Percentiles rank a stretch among this genome's conserved stretches.
These are phyloP conservation scores for Phalanger gymnotis DNA, from an alignment of 2,797 vertebrate genomes.

Conservation along the genomic window DNA sequence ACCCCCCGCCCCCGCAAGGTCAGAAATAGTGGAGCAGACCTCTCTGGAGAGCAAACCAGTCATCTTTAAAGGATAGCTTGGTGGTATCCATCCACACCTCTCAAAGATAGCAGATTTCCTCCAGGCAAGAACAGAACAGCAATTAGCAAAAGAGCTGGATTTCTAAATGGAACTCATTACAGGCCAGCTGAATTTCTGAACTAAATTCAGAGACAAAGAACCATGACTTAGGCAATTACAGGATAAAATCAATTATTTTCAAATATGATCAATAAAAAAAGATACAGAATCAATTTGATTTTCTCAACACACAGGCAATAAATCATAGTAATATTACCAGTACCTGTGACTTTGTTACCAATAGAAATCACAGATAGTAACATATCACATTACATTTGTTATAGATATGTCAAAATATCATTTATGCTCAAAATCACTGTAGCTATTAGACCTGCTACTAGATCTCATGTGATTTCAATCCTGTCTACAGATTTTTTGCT, in stretches of 20 bases:
- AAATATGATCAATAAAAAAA: background rate
- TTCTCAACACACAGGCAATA: background rate
- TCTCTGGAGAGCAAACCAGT: background rate
- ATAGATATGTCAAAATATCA: slow-evolving; percentile 68
- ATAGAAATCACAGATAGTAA: slow-evolving; percentile 62
- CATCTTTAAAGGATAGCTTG: background rate
- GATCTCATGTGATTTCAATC: slow-evolving; percentile 52
- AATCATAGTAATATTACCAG: background rate
- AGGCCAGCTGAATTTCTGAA: background rate
- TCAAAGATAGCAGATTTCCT: background rate
- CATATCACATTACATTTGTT: slow-evolving; percentile 56
- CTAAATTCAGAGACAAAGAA: background rate
- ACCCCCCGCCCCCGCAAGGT: background rate
- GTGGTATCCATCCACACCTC: background rate
- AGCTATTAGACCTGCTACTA: slow-evolving; percentile 60
- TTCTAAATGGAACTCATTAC: background rate
- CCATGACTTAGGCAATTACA: background rate
- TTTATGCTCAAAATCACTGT: slow-evolving; percentile 55
- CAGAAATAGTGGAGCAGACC: background rate
- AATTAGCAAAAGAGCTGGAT: background rate
- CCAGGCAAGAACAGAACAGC: background rate
- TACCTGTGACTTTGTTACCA: slow-evolving; percentile 8
- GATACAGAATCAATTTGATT: background rate
- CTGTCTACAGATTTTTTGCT: slow-evolving; percentile 64
- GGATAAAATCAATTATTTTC: background rate